A percentile compares a stretch with the other conserved stretches of the same genome.
phyloP scores from a whole-genome alignment of 2,113 vertebrate genomes.

The Cebidichthys violaceus region DNA sequence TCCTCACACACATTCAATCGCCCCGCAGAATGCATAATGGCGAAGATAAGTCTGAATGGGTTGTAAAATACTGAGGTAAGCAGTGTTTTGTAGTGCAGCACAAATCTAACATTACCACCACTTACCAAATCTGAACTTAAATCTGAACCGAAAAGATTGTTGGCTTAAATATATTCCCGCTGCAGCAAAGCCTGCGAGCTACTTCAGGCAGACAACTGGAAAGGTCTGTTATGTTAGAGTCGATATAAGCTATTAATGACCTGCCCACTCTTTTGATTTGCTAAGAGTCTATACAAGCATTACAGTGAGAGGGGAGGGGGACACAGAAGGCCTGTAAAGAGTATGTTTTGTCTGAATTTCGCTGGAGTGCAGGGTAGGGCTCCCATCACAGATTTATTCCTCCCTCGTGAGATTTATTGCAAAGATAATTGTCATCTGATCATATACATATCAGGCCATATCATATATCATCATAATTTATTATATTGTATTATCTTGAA shows the following conservation, averaged over 20 bases:
- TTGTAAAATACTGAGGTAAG: constrained; percentile 7
- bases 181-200: constrained; percentile 15
- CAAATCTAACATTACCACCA: constrained; percentile 15
- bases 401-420: neutral
- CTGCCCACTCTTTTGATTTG: constrained; percentile 23
- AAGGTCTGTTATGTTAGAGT: neutral
- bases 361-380: too few species aligned
- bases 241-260: neutral
- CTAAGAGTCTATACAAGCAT: neutral
- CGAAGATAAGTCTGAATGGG: neutral
- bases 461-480: neutral
- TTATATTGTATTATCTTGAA: neutral
- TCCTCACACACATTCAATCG: constrained; percentile 3
- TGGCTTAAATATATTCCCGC: constrained; percentile 10
- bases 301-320: neutral
- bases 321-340: neutral
- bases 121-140: constrained; percentile 46
- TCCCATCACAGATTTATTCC: neutral
- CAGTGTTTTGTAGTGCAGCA: neutral
- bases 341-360: neutral
- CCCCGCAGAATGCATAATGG: neutral
- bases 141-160: constrained; percentile 34
- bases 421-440: neutral
- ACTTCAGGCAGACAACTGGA: neutral
- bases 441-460: neutral